These are phyloP conservation scores for Tragelaphus eurycerus DNA, from an alignment of 2,797 vertebrate genomes.

Conservation along the genomic window DNA sequence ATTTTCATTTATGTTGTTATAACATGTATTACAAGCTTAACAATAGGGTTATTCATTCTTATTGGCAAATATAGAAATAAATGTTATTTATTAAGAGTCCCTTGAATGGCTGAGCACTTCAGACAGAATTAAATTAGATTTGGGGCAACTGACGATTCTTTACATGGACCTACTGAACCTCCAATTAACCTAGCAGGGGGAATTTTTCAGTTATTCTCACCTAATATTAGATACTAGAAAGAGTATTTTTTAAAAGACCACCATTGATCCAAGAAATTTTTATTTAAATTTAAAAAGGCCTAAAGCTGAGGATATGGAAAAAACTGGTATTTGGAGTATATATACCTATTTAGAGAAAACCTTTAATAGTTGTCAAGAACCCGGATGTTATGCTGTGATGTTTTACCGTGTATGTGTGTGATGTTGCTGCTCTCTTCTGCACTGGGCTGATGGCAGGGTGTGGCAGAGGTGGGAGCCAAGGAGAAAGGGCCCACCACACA, in stretches of 20 bases:
- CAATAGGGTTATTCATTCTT: background rate
- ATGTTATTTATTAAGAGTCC: background rate
- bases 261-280: background rate
- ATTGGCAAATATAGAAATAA: background rate
- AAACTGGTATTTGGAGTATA: background rate
- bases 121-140: background rate
- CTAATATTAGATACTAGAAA: background rate
- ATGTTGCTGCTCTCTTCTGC: background rate
- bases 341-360: background rate
- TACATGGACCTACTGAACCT: background rate
- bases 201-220: background rate
- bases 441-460: background rate
- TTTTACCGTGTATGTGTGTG: conserved; percentile 71
- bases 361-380: conserved; percentile 65
- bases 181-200: background rate
- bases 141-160: background rate
- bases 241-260: background rate
- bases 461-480: background rate
- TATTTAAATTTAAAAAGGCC: background rate
- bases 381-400: conserved; percentile 66
- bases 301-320: background rate
- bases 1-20: conserved; percentile 5
- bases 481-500: background rate
- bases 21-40: background rate
- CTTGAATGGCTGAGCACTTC: background rate